These are phyloP conservation scores for Mya arenaria DNA, from an alignment of 1,140 invertebrate genomes.

Conservation along the genomic window DNA sequence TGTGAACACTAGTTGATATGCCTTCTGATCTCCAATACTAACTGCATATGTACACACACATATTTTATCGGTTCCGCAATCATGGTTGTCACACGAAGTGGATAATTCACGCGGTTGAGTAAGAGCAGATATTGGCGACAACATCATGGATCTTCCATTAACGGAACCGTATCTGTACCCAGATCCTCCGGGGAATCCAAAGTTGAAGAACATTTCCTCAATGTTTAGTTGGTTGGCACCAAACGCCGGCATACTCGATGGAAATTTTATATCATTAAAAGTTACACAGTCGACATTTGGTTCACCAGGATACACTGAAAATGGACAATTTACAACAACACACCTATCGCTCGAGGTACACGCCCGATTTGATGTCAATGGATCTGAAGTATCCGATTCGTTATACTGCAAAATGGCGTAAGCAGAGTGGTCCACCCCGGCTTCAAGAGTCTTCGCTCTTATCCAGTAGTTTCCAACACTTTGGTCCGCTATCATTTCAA, in stretches of 20 bases:
- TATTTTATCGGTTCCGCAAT: constrained; percentile 40
- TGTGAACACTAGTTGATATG: constrained; percentile 43
- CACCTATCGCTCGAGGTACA: background rate
- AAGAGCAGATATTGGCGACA: constrained; percentile 18
- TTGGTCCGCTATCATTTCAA: constrained; percentile 84
- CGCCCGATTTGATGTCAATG: background rate
- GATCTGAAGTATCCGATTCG: background rate
- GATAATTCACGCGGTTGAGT: constrained; percentile 39
- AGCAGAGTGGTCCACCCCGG: constrained; percentile 23
- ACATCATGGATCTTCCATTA: constrained; percentile 51
- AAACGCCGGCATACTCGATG: background rate
- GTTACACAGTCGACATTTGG: constrained; percentile 40
- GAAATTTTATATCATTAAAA: constrained; percentile 48
- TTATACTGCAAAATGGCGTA: background rate
- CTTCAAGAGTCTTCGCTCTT: constrained; percentile 28
- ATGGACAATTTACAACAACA: background rate
- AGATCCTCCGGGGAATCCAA: constrained; percentile 58
- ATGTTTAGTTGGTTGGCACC: background rate
- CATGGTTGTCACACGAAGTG: constrained; percentile 24
- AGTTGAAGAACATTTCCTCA: constrained; percentile 59
- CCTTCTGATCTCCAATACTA: constrained; percentile 38
- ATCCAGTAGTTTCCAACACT: background rate
- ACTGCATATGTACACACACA: constrained; percentile 59
- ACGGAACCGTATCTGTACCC: constrained; percentile 52
- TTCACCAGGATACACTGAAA: constrained; percentile 27